These are phyloP conservation scores for Triplophysa tibetana DNA, from an alignment of 2,113 vertebrate species.

Conservation along the genomic window DNA sequence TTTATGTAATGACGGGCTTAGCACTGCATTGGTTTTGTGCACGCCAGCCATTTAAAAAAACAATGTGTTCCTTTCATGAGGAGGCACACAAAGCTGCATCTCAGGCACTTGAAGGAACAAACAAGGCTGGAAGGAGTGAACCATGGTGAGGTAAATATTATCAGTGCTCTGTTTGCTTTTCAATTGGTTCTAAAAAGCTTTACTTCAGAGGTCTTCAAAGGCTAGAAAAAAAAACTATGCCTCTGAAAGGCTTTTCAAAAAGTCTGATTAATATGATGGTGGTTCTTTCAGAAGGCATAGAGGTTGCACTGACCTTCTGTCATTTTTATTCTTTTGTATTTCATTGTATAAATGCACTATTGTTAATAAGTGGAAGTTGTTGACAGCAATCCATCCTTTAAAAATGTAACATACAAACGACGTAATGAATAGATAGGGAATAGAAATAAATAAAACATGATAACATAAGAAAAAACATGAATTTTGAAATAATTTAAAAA, in stretches of 20 bases:
- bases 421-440: background rate
- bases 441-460: background rate
- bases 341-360: background rate
- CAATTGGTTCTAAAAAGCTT: conserved; percentile 19
- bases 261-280: conserved; percentile 2
- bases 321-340: conserved; percentile 9
- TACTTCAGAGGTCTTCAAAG: conserved; percentile 11
- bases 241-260: background rate
- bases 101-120: conserved; percentile 32
- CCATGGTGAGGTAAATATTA: conserved; percentile 33
- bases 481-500: too few relatives aligned
- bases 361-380: background rate
- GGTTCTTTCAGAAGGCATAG: conserved; percentile 24
- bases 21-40: conserved; percentile 55
- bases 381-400: background rate
- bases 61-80: conserved; percentile 21
- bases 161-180: conserved; percentile 20
- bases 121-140: conserved; percentile 33
- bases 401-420: too few relatives aligned
- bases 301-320: background rate
- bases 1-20: conserved; percentile 70
- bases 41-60: conserved; percentile 52
- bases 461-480: too few relatives aligned
- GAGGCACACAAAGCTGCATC: conserved; percentile 11
- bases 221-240: background rate